Evolutionary conservation across 92 coral and sea anemone species (phyloP), one percentile per base, ranked within the genome.

Genomic region (Bergia sp.): DNA sequence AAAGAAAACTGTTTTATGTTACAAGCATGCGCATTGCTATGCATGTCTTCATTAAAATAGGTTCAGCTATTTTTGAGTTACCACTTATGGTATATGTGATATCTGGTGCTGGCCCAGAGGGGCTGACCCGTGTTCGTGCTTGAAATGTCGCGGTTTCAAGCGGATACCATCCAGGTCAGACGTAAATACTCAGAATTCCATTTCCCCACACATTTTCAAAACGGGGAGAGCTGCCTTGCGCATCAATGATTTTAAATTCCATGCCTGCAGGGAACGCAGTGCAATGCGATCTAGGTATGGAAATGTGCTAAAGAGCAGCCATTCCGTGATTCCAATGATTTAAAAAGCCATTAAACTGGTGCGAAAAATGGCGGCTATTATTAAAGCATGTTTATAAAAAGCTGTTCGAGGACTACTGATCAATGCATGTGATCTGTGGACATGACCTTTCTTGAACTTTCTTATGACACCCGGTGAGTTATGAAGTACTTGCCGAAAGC

Each of bases 341-440:
- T 61, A 67, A 47, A 67, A 58, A 43, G 40, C 69, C 64, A 85
- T 67, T 69, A 85, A 43, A 38, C 53, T 8, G 76, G 16, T 73
- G 76, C 47, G 40, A 58, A 7, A 85, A 85, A 58, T 13, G 13
- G 41, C 15, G 61, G 82, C 29, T 21, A 4, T 18, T 11, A 45
- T 11, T 1, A n/a, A 21, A 78, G 29, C 45, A 45, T 49, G 38
- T 47, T 57, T 21, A 21, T 10, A 79, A 79, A 13, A 9, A 49
- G 3, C 1, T 61, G 23, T 20, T 61, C 2, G 7, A 11, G 23
- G 29, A 50, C 65, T 47, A 5, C 23, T 20, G 67, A 61, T 61
- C 23, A 61, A 61, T 11, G 53, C 8, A 57, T 50, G 57, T 50
- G 23, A 61, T 61, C 67, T n/a, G 7, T 29, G 10, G 9, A 45